Evolutionary conservation across 1,140 invertebrate genomes (phyloP).

Genomic region (Caenorhabditis inopinata): DNA sequence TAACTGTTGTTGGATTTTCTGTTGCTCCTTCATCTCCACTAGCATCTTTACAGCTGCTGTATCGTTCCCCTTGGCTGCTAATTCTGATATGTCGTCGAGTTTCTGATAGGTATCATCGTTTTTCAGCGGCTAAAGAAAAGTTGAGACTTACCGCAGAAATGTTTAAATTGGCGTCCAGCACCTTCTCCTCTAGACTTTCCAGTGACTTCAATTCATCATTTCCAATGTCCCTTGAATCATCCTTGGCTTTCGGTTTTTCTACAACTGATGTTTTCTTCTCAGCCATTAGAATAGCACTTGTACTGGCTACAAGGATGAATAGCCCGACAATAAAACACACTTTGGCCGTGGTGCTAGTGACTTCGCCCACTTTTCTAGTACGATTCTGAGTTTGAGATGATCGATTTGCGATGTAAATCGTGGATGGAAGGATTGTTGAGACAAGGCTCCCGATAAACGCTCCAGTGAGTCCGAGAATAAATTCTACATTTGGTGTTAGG

Average conservation of each 20-base stretch:
- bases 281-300: conserved; percentile 45
- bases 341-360: background rate
- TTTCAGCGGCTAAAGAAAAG: background rate
- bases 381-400: background rate
- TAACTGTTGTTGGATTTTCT: conserved; percentile 67
- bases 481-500: conserved; percentile 75
- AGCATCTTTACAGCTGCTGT: conserved; percentile 67
- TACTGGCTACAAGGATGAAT: conserved; percentile 36
- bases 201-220: conserved; percentile 61
- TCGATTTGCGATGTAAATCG: conserved; percentile 6
- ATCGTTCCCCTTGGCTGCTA: conserved; percentile 65
- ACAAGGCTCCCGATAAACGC: conserved; percentile 92
- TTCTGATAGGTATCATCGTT: background rate
- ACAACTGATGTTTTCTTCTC: conserved; percentile 70
- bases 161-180: conserved; percentile 68
- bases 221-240: conserved; percentile 38
- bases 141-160: conserved; percentile 68
- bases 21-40: conserved; percentile 70
- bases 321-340: conserved; percentile 34
- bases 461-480: conserved; percentile 85
- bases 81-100: conserved; percentile 67
- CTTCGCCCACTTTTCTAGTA: conserved; percentile 11
- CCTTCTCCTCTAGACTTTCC: conserved; percentile 46
- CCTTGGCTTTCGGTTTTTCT: conserved; percentile 42
- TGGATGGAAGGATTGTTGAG: conserved; percentile 84